A percentile compares a stretch with the other conserved stretches of the same genome.
phyloP scores from a whole-genome alignment of 1,140 invertebrate genomes.

The Bombus pascuorum region DNA sequence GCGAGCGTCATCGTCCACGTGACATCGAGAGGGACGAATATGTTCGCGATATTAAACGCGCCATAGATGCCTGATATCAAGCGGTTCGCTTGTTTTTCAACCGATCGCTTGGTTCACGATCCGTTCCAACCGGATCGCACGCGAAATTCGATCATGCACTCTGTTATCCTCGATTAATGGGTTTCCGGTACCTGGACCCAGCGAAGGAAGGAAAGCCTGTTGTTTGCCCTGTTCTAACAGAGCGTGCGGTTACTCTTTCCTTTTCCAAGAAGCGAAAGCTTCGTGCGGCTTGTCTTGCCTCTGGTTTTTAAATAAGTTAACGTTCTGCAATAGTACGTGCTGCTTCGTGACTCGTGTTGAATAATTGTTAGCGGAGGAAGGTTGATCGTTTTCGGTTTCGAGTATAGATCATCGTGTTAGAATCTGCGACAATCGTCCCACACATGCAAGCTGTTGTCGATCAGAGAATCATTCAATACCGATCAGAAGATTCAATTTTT shows the following conservation, averaged over 20 bases:
- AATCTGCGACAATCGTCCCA: too few relatives aligned
- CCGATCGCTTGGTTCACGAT: not conserved
- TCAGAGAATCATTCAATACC: not conserved
- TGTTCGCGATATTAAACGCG: constrained; percentile 24
- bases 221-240: not conserved
- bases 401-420: too few relatives aligned
- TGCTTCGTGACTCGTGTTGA: too few relatives aligned
- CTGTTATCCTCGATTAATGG: constrained; percentile 52
- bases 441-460: not conserved
- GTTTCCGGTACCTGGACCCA: not conserved
- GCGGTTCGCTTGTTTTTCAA: constrained; percentile 40
- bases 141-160: constrained; percentile 42
- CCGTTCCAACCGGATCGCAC: constrained; percentile 25
- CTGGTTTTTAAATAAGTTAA: too few relatives aligned
- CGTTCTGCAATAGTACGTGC: too few relatives aligned
- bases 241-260: not conserved
- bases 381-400: too few relatives aligned
- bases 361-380: too few relatives aligned
- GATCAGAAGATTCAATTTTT: not conserved
- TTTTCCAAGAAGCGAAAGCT: not conserved
- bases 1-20: constrained; percentile 57
- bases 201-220: constrained; percentile 3
- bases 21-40: constrained; percentile 52
- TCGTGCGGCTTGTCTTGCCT: not conserved
- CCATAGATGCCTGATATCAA: not conserved